These are phyloP conservation scores for Piaya cayana DNA, from an alignment of 2,113 vertebrate genomes.

Conservation along the genomic window DNA sequence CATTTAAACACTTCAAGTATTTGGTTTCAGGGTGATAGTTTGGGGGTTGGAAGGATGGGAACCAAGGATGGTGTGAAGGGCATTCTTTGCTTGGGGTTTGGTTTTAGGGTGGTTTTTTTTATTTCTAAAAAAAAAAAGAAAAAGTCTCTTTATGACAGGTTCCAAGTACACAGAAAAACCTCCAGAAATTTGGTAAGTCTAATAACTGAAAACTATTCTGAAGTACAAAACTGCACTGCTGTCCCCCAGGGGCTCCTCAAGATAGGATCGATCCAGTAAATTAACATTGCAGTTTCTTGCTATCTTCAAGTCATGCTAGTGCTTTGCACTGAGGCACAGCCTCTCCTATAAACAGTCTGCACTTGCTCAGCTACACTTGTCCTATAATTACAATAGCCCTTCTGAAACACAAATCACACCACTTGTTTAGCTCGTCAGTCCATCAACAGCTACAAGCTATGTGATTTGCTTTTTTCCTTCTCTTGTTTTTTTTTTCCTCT, in stretches of 20 bases:
- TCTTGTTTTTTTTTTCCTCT: background rate
- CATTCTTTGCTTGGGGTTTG: background rate
- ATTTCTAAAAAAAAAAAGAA: too few relatives aligned
- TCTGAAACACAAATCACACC: background rate
- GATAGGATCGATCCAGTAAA: background rate
- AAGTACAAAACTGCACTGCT: background rate
- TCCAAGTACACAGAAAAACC: background rate
- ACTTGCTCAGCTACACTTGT: background rate
- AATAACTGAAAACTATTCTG: background rate
- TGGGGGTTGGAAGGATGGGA: rapidly evolving
- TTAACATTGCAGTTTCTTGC: background rate
- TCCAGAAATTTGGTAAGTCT: background rate
- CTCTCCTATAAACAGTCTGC: background rate
- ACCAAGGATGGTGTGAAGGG: background rate
- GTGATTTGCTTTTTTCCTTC: background rate
- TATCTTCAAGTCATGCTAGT: background rate
- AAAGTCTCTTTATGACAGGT: background rate
- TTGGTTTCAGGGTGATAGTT: background rate
- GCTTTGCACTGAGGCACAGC: background rate
- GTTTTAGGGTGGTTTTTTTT: background rate
- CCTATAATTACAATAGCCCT: background rate
- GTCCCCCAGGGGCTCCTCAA: background rate
- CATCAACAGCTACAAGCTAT: background rate
- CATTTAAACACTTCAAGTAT: background rate
- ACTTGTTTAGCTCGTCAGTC: background rate